Conservation (phyloP, 2,888 invertebrate species). For the Syrista parreyssii region DNA sequence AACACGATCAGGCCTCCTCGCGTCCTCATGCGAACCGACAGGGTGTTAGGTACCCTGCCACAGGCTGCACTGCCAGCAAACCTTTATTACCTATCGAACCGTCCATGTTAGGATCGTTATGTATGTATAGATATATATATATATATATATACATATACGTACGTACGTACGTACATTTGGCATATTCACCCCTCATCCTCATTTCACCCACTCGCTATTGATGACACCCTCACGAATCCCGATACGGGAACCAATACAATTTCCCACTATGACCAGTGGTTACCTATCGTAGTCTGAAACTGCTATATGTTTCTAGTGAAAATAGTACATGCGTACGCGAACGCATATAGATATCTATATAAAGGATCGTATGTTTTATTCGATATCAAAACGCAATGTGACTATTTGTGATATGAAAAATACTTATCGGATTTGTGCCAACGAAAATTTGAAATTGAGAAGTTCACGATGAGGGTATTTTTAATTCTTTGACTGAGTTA, state of each 20-base stretch:
- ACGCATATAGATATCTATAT: neutral
- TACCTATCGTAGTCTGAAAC: neutral
- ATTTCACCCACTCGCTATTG: slow-evolving; percentile 1
- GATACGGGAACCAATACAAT: neutral
- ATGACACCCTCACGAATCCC: slow-evolving; percentile 1
- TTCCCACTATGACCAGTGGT: neutral
- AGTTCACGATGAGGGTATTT: no score
- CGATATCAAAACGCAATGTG: neutral
- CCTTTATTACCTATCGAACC: slow-evolving; percentile 21
- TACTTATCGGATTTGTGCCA: neutral
- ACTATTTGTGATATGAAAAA: neutral
- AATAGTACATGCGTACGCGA: neutral
- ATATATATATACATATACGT: no score
- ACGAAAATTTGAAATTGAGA: neutral
- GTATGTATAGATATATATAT: no score
- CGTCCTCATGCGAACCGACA: slow-evolving; percentile 34
- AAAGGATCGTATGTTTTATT: neutral
- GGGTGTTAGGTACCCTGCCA: slow-evolving; percentile 6
- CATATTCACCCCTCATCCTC: neutral
- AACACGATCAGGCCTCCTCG: slow-evolving; percentile 29
- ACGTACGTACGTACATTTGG: neutral
- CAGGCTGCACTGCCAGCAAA: slow-evolving; percentile 14
- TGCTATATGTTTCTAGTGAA: neutral
- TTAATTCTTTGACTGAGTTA: no score
- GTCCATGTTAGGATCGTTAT: neutral